Evolutionary conservation across 2,113 vertebrate species (phyloP).

Genomic region (Seriola rivoliana): DNA sequence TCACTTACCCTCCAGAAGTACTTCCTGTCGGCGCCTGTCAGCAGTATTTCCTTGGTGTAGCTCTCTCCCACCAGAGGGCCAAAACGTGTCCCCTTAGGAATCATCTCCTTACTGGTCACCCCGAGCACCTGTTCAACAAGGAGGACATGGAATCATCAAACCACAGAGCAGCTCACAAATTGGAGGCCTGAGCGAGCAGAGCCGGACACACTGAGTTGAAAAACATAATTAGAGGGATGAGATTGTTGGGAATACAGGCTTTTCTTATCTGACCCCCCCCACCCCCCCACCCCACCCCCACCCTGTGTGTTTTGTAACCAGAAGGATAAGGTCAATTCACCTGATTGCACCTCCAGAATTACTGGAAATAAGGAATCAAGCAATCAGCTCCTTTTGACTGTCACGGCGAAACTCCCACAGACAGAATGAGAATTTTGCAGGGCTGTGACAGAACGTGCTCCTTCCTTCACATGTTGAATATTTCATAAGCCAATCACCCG

Average conservation of each 20-base stretch:
- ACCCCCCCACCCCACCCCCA: neutral
- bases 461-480: slow-evolving; percentile 69
- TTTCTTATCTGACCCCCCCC: slow-evolving; percentile 9
- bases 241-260: slow-evolving; percentile 23
- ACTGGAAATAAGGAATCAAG: slow-evolving; percentile 1
- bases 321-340: slow-evolving; percentile 23
- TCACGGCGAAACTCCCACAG: neutral
- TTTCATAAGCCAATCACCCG: slow-evolving; percentile 64
- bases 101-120: slow-evolving; percentile 92
- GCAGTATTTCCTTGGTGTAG: slow-evolving; percentile 90
- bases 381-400: neutral
- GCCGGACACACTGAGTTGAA: slow-evolving; percentile 25
- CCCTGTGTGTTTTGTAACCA: slow-evolving; percentile 20
- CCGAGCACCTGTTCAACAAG: slow-evolving; percentile 87
- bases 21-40: slow-evolving; percentile 91
- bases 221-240: slow-evolving; percentile 49
- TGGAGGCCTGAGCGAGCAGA: slow-evolving; percentile 15
- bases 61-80: slow-evolving; percentile 93
- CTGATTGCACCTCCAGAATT: neutral
- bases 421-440: slow-evolving; percentile 3
- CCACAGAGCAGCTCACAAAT: slow-evolving; percentile 28
- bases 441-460: slow-evolving; percentile 35
- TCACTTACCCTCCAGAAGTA: slow-evolving; percentile 97
- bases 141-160: slow-evolving; percentile 39
- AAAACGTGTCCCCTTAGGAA: slow-evolving; percentile 95